phyloP scores from a whole-genome alignment of 2,888 invertebrate genomes.

The Sarcophaga caerulescens region DNA sequence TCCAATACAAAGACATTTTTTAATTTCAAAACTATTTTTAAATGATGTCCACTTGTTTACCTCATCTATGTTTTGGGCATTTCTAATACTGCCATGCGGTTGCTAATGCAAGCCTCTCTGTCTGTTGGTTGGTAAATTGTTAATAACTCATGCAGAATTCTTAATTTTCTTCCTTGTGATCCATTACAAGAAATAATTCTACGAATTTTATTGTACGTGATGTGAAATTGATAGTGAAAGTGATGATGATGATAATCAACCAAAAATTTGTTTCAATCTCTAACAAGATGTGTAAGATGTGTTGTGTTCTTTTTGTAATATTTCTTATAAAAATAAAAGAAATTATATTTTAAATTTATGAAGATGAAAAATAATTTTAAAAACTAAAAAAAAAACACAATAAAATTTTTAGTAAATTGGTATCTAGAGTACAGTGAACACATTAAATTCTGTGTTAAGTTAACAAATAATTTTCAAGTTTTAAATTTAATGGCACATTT shows the following conservation, averaged over 20 bases:
- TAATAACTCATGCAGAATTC: constrained; percentile 62
- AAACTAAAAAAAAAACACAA: too few species aligned
- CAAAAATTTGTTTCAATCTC: constrained; percentile 20
- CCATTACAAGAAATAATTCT: constrained; percentile 31
- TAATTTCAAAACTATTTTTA: constrained; percentile 18
- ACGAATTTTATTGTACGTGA: constrained; percentile 56
- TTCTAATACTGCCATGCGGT: too few species aligned
- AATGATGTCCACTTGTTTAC: constrained; percentile 3
- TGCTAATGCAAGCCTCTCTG: neutral
- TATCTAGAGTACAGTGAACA: too few species aligned
- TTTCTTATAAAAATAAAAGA: too few species aligned
- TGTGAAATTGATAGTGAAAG: constrained; percentile 34
- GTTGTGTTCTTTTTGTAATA: too few species aligned
- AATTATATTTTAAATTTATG: too few species aligned
- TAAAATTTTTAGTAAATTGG: too few species aligned
- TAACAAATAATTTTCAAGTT: too few species aligned
- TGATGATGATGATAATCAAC: neutral
- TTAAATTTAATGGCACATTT: too few species aligned
- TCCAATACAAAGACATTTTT: constrained; percentile 18
- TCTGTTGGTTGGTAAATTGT: constrained; percentile 10
- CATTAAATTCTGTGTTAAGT: too few species aligned
- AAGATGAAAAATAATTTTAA: too few species aligned
- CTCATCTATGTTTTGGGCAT: too few species aligned
- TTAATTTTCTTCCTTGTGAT: constrained; percentile 24
- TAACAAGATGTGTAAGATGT: neutral